A percentile compares a stretch with the other conserved stretches of the same genome.
Conservation (phyloP, 2,888 invertebrate genomes). For the Spisula solida region DNA sequence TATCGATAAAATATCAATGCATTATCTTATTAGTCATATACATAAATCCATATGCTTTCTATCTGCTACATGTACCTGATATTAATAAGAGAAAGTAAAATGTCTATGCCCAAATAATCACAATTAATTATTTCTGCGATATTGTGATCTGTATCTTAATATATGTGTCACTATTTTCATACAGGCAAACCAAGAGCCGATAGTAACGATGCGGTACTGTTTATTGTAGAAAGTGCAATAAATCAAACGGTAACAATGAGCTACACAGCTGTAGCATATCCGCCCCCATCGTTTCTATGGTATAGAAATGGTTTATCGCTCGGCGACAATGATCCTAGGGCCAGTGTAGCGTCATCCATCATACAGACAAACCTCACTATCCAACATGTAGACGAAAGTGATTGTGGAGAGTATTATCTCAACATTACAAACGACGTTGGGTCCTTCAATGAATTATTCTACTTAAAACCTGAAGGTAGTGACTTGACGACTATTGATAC, state of each 20-base stretch:
- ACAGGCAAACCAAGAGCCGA: neutral
- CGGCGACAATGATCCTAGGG: neutral
- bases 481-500: too few relatives aligned
- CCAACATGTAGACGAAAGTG: neutral
- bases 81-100: too few relatives aligned
- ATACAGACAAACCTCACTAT: neutral
- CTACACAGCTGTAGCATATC: constrained; percentile 2
- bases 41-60: too few relatives aligned
- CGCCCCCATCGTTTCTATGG: neutral
- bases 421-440: neutral
- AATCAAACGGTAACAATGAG: neutral
- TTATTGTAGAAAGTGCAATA: neutral
- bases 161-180: neutral
- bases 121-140: too few relatives aligned
- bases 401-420: neutral
- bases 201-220: neutral
- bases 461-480: neutral
- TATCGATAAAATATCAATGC: too few relatives aligned
- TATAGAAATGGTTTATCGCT: neutral
- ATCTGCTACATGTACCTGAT: neutral
- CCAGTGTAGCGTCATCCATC: neutral
- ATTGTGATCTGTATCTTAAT: too few relatives aligned
- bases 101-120: too few relatives aligned
- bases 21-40: neutral
- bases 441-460: neutral